phyloP scores from a whole-genome alignment of 92 coral and sea anemone genomes.

The Muricea muricata region DNA sequence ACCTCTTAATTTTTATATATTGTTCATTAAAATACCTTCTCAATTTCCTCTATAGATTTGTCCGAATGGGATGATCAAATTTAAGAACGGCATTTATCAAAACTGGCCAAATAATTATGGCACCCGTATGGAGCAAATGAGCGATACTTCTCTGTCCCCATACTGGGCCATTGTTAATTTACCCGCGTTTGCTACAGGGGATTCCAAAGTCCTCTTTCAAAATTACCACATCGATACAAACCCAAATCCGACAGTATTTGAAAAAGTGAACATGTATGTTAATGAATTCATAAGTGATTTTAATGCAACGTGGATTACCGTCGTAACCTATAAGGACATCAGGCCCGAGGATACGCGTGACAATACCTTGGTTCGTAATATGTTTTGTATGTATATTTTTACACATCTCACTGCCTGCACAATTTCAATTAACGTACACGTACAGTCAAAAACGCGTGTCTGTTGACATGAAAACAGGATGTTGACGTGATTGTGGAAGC shows the following conservation, averaged over 20 bases:
- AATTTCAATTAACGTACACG: too few relatives aligned
- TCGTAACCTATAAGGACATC: slow-evolving; percentile 8
- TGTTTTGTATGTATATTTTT: neutral
- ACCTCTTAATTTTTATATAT: too few relatives aligned
- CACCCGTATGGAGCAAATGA: neutral
- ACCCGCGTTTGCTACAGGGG: neutral
- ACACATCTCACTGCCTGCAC: too few relatives aligned
- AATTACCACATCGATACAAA: neutral
- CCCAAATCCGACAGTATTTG: neutral
- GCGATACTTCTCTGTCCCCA: neutral
- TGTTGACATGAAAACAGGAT: too few relatives aligned
- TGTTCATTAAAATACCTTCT: too few relatives aligned
- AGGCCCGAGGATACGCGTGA: neutral
- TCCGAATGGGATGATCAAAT: slow-evolving; percentile 20
- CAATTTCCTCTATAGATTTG: slow-evolving; percentile 30
- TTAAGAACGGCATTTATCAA: slow-evolving; percentile 9
- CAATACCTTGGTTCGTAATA: neutral
- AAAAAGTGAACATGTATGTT: slow-evolving; percentile 15
- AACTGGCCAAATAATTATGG: slow-evolving; percentile 19
- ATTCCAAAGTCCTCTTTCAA: neutral
- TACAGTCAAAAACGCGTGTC: too few relatives aligned
- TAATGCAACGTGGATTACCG: slow-evolving; percentile 14
- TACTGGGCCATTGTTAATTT: slow-evolving; percentile 27
- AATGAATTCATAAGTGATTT: neutral
- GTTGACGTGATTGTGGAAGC: too few relatives aligned